A percentile compares a stretch with the other conserved stretches of the same genome.
phyloP scores from a whole-genome alignment of 2,797 vertebrate species.

The Threskiornis aethiopicus region DNA sequence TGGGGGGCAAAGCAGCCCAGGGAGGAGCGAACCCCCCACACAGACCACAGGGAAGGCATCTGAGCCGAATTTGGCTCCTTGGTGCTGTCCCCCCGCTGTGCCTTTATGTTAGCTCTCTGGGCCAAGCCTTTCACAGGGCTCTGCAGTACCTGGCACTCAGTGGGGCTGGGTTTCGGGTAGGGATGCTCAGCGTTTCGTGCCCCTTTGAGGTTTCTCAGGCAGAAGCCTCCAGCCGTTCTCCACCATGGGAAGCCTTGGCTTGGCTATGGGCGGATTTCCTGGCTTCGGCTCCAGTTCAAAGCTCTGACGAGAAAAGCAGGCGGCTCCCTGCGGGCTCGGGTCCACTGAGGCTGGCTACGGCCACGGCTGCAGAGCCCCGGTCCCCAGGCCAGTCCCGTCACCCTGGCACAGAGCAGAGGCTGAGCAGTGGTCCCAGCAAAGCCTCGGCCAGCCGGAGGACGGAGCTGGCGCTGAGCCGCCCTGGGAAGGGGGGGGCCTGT shows the following conservation, averaged over 20 bases:
- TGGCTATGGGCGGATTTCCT: accelerated
- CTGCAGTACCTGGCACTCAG: accelerated
- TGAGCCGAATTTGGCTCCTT: neutral
- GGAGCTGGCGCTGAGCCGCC: neutral
- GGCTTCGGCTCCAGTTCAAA: accelerated
- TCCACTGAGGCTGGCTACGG: accelerated
- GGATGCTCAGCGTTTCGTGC: neutral
- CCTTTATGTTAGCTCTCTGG: neutral
- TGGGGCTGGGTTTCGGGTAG: neutral
- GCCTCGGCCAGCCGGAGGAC: accelerated
- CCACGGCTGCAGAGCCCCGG: accelerated
- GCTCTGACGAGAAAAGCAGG: neutral
- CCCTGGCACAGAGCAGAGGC: neutral
- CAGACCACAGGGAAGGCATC: accelerated
- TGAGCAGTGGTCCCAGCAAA: neutral
- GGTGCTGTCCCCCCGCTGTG: accelerated
- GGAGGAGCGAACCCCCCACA: neutral
- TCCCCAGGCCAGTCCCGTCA: neutral
- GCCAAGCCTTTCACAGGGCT: neutral
- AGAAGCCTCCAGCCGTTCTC: neutral
- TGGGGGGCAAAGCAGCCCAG: neutral
- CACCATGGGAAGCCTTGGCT: neutral
- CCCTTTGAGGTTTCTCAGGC: neutral
- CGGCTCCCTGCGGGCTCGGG: accelerated
- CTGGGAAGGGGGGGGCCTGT: neutral